Evolutionary conservation across 2,113 vertebrate species (phyloP).

Genomic region (Globicephala melas): DNA sequence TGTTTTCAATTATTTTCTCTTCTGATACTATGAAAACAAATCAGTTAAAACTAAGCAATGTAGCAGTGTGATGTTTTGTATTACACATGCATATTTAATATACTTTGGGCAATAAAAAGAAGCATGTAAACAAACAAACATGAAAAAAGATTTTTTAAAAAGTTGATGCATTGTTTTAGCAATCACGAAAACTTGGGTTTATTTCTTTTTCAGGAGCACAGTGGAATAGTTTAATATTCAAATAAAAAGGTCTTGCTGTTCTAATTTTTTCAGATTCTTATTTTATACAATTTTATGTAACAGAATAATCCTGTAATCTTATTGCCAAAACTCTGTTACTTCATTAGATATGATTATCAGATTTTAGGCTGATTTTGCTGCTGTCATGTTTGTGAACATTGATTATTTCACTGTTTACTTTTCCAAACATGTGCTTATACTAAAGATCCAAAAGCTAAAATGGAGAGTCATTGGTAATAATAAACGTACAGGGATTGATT

Average conservation of each 20-base stretch:
- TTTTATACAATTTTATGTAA: slow-evolving; percentile 9
- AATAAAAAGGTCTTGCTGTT: background rate
- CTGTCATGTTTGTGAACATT: background rate
- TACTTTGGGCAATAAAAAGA: background rate
- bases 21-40: slow-evolving; percentile 36
- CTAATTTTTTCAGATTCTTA: background rate
- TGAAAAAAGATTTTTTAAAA: background rate
- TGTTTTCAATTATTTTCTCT: slow-evolving; percentile 33
- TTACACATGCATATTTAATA: background rate
- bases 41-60: slow-evolving; percentile 36
- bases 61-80: slow-evolving; percentile 14
- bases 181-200: background rate
- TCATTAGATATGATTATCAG: background rate
- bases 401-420: slow-evolving; percentile 1
- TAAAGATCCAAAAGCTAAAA: background rate
- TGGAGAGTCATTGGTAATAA: background rate
- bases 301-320: background rate
- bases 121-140: background rate
- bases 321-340: background rate
- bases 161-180: background rate
- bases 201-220: background rate
- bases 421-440: slow-evolving; percentile 25
- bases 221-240: background rate
- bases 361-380: background rate
- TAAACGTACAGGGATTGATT: background rate